Evolutionary conservation across 1,140 invertebrate genomes (phyloP).

Genomic region (Zaprionus africanus): DNA sequence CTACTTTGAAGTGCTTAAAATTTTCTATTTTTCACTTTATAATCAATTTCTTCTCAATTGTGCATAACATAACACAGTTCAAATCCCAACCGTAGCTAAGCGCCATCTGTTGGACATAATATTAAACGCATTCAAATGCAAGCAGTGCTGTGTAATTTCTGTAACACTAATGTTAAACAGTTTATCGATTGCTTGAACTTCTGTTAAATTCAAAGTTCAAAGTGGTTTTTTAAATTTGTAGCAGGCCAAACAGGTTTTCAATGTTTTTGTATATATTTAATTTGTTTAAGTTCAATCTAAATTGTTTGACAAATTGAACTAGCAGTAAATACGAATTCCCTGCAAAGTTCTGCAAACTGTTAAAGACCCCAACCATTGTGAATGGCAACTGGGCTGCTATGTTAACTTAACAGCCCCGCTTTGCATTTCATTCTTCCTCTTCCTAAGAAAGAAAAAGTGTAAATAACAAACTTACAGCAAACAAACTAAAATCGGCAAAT

Average conservation of each 20-base stretch:
- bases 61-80: neutral
- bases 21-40: neutral
- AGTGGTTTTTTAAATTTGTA: neutral
- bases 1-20: neutral
- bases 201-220: conserved; percentile 1
- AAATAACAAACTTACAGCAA: conserved; percentile 26
- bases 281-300: neutral
- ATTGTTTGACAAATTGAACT: neutral
- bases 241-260: neutral
- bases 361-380: neutral
- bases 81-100: neutral
- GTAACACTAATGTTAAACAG: neutral
- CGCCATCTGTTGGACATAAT: conserved; percentile 12
- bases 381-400: neutral
- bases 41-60: neutral
- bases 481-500: conserved; percentile 8
- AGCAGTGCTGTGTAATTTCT: neutral
- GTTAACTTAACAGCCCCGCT: conserved; percentile 25
- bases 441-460: conserved; percentile 16
- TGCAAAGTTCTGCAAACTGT: neutral
- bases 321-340: too few relatives aligned
- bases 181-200: neutral
- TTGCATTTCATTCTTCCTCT: conserved; percentile 34
- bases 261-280: neutral
- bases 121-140: too few relatives aligned